Base-by-base conservation (phyloP, 1,140 invertebrate genomes). In the Camponotus pennsylvanicus region DNA sequence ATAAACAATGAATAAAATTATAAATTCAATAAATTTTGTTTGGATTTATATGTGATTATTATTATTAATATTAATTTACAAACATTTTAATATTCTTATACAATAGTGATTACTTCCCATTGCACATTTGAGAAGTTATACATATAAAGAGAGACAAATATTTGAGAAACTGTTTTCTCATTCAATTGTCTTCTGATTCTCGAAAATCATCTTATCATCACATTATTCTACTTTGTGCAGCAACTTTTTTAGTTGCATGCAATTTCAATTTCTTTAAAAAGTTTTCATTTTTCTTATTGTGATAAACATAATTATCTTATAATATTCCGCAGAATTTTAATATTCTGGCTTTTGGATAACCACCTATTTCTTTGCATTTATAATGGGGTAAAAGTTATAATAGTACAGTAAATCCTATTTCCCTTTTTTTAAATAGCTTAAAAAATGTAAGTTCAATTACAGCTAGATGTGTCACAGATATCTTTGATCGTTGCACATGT, bases 401-500 rank as follows among this genome's bases (percentile, higher is more conserved):
- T 64, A 21, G 9, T 64, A 42, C 4, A 40, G 37, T 18, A 18
- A 61, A 73, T 75, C 8, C 3, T 27, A 11, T 15, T 34, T 55
- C 40, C 61, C 21, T 87, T 64, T 70, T 45, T 59, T 84, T 87
- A 84, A 88, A 91, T 88, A 88, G 13, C 63, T 86, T 70, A 79
- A 85, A 91, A 91, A 87, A 89, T 52, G 52, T 66, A 82, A 77
- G 59, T 82, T 85, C 21, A 34, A 32, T 89, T 89, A 79, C 15
- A 21, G 45, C 59, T 91, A 80, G 18, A n/a, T 80, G 59, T 79
- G 78, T 84, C 80, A 32, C 67, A 55, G 59, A 91, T 87, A 82
- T 86, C 76, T 87, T 91, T 87, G 71, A 89, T 91, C 90, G 89
- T 91, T 91, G 90, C 89, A 49, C 45, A 91, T 91, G 71, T 73